Percentiles rank a stretch among this genome's conserved stretches.
phyloP scores from a whole-genome alignment of 1,140 invertebrate genomes.

The Planococcus citri region DNA sequence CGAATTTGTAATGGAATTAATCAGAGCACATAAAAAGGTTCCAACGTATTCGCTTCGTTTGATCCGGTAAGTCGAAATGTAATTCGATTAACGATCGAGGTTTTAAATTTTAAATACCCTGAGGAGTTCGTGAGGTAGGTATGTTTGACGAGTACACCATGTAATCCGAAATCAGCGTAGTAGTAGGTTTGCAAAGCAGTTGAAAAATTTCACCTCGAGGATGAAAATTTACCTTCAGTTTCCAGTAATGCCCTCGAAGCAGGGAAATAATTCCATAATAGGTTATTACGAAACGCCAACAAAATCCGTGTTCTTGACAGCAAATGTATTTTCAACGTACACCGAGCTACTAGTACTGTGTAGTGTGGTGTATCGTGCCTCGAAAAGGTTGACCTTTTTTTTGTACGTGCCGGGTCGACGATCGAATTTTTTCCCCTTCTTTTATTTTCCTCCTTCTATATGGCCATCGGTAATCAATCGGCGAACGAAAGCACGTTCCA shows the following conservation, averaged over 20 bases:
- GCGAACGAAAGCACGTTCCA: background rate
- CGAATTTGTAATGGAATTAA: conserved; percentile 1
- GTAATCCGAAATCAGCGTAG: too few species aligned
- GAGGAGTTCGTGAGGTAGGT: too few species aligned
- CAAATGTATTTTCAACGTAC: background rate
- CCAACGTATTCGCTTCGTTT: background rate
- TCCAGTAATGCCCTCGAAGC: background rate
- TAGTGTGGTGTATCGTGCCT: too few species aligned
- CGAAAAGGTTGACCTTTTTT: background rate
- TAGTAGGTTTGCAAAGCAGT: too few species aligned
- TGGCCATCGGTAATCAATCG: background rate
- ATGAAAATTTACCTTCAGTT: background rate
- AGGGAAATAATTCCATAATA: background rate
- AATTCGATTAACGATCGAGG: background rate
- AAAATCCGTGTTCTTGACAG: background rate
- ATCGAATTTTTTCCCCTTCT: background rate
- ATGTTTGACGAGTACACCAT: too few species aligned
- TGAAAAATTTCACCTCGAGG: background rate
- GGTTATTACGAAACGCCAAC: background rate
- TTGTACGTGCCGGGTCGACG: background rate
- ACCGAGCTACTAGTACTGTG: too few species aligned
- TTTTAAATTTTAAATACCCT: too few species aligned
- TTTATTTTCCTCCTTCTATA: too few species aligned
- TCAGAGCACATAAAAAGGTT: background rate
- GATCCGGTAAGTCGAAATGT: background rate